Evolutionary conservation across 1,140 invertebrate species (phyloP), one percentile per base, ranked within the genome.

Genomic region (Paralvinella palmiformis): DNA sequence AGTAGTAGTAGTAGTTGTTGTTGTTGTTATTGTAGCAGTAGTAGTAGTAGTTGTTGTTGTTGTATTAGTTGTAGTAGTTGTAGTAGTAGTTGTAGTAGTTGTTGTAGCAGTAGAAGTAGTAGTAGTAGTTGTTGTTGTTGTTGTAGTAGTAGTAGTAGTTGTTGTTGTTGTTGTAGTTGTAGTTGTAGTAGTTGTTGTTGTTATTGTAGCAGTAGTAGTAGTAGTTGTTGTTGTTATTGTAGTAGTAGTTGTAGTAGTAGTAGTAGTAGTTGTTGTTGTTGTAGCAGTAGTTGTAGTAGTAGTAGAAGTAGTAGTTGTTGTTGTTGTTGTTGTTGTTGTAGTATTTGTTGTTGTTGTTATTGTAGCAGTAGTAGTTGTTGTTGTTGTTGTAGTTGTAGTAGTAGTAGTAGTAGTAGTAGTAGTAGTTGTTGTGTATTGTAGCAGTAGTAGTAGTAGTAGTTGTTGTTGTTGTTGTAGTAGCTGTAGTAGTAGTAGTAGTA

Each of bases 201-300:
- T 10, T 20, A 24, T 48, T 20, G 44, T 48, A 48, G 44, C 27
- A 48, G 44, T 48, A 48, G 44, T 10, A 48, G 44, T 48, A 48
- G 44, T 48, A 48, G 44, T 48, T 20, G 44, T 48, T 20, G 44
- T 10, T 20, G 44, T 48, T 20, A 24, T 48, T 20, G 44, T 2
- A 48, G n/a, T 48, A 48, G 2, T 48, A 48, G 2, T 48, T 20
- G 2, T 48, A 2, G n/a, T n/a, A n/a, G n/a, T n/a, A n/a, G n/a
- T n/a, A n/a, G n/a, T n/a, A n/a, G n/a, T 48, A 48, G 44, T 48
- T 20, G 44, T 48, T 20, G 44, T 48, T 20, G 44, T 48, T 20
- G 44, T 48, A 48, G 44, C 27, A 48, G 44, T 10, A 48, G 44
- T 48, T 20, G 44, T 48, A 48, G 44, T 48, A 48, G 44, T 48